Conservation (phyloP, 2,888 invertebrate genomes). For the Lucinisca nassula region DNA sequence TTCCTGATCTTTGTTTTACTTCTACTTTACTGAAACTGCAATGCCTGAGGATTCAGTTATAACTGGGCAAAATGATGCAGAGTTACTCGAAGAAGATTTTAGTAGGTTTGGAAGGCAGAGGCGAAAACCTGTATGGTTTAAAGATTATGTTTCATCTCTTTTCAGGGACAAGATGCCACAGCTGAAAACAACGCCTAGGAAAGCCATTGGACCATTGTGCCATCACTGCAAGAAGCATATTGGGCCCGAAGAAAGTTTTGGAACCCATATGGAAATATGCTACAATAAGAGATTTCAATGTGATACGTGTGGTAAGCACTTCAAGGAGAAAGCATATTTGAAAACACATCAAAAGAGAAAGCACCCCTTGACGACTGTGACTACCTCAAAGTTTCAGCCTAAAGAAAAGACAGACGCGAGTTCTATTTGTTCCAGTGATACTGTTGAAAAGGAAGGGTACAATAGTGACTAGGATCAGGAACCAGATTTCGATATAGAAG, state of each 20-base stretch:
- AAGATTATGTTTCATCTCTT: conserved; percentile 40
- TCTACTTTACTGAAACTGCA: background rate
- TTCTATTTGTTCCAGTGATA: too few relatives aligned
- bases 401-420: too few relatives aligned
- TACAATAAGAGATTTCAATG: background rate
- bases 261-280: background rate
- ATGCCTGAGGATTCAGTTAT: background rate
- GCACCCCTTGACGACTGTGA: background rate
- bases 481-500: background rate
- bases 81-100: background rate
- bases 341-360: background rate
- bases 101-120: conserved; percentile 10
- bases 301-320: background rate
- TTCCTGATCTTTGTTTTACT: too few relatives aligned
- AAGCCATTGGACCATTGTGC: background rate
- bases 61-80: too few relatives aligned
- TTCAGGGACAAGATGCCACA: conserved; percentile 19
- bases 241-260: background rate
- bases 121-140: conserved; percentile 26
- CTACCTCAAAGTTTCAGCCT: too few relatives aligned
- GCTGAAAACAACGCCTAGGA: background rate
- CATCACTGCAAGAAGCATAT: background rate
- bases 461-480: background rate
- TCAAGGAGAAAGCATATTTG: background rate
- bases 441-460: too few relatives aligned